Evolutionary conservation across 2,888 invertebrate species (phyloP), one percentile per base, ranked within the genome.

Genomic region (Brachyptera putata): DNA sequence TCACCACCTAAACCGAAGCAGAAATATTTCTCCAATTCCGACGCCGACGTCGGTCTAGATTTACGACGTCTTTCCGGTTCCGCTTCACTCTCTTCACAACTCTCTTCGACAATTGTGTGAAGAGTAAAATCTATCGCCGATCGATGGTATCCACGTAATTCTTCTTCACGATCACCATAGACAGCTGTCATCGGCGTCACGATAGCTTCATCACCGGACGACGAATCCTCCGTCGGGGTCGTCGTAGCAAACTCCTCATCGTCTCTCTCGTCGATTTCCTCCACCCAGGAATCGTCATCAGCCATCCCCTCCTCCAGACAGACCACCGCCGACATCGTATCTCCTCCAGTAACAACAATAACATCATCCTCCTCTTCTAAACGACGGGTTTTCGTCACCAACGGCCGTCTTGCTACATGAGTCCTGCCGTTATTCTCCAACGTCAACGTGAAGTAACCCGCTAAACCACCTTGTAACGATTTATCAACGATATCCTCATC

Each of bases 41-140:
- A 91, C 1, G 89, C 86, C 1, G 89, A 89, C 60, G 84, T 80
- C 34, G 86, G 86, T 59, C 87, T 79, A 66, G 81, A 80, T 74
- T 84, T 82, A 76, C 37, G 49, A 1, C 26, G 14, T 16, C 25
- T 34, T n/a, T 50, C 56, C 1, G 18, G 59, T 69, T 91, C 91
- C 63, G 87, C 83, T 75, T 91, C 91, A 74, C 93, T 93, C 75
- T 95, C 95, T 77, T 95, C 94, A 74, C 94, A 94, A 69, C 92
- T 93, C 76, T 95, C 95, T 77, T 95, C 95, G 25, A 93, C 87
- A 67, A 95, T 95, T 1, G 95, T 95, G 71, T 95, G 94, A 64
- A 95, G 77, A 1, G 93, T 93, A 72, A 93, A 92, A 75, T 94
- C 92, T 69, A 93, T 86, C 1, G 86, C 85, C 60, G 88, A 83